phyloP scores from a whole-genome alignment of 2,888 invertebrate species.

The Steinernema scapterisci region DNA sequence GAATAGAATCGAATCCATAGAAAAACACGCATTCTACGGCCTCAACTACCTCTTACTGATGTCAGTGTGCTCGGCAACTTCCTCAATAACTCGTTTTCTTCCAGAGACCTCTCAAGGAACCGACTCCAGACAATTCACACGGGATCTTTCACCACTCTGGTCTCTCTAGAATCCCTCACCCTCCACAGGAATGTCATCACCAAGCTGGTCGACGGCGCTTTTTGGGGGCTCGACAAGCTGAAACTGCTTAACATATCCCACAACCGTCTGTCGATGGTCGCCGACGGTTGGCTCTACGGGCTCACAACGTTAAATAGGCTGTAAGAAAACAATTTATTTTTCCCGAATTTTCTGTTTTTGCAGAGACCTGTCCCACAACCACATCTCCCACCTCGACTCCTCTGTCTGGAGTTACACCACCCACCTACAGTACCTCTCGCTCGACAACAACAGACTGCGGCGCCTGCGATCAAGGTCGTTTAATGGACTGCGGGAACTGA shows the following conservation, averaged over 20 bases:
- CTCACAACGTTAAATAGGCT: constrained; percentile 45
- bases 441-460: constrained; percentile 48
- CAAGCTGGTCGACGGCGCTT: constrained; percentile 50
- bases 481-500: constrained; percentile 43
- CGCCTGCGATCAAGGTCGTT: constrained; percentile 51
- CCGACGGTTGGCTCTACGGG: constrained; percentile 53
- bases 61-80: constrained; percentile 36
- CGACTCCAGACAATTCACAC: constrained; percentile 41
- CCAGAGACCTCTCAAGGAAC: constrained; percentile 51
- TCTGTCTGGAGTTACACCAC: constrained; percentile 50
- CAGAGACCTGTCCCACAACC: constrained; percentile 51
- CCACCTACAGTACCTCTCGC: constrained; percentile 45
- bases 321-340: constrained; percentile 38
- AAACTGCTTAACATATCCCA: constrained; percentile 48
- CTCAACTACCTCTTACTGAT: constrained; percentile 43
- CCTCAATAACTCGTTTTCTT: constrained; percentile 23
- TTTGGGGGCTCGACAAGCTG: constrained; percentile 47
- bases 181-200: constrained; percentile 46
- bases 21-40: constrained; percentile 43
- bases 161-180: constrained; percentile 43
- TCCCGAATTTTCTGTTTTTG: constrained; percentile 17
- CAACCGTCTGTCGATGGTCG: constrained; percentile 46
- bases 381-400: constrained; percentile 46
- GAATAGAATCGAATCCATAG: constrained; percentile 46
- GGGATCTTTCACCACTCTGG: constrained; percentile 45